Evolutionary conservation across 2,888 invertebrate genomes (phyloP).

Genomic region (Microplitis manilae): DNA sequence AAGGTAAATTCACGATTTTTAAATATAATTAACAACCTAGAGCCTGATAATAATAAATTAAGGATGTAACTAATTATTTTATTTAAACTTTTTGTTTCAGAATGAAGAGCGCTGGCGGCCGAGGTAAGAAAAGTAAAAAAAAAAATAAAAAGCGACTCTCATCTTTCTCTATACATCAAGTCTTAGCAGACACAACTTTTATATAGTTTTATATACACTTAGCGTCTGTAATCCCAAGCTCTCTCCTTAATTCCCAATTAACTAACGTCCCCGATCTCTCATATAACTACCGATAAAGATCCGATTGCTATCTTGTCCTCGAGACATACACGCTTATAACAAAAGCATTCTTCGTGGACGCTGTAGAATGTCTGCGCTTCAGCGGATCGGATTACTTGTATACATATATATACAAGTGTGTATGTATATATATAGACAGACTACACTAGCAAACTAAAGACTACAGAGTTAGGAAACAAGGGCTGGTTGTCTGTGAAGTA

Average conservation of each 20-base stretch:
- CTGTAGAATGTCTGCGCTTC: not conserved
- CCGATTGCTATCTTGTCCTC: slow-evolving; percentile 43
- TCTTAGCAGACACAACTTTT: too few species aligned
- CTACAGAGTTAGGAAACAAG: not conserved
- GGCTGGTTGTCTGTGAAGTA: not conserved
- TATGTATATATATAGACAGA: too few species aligned
- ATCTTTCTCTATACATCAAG: not conserved
- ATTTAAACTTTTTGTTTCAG: slow-evolving; percentile 54
- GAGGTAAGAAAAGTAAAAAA: slow-evolving; percentile 61
- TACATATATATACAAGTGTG: not conserved
- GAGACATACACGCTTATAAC: slow-evolving; percentile 28
- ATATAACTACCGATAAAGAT: slow-evolving; percentile 43
- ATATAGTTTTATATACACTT: not conserved
- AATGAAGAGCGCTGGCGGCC: slow-evolving; percentile 66
- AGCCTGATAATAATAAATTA: too few species aligned
- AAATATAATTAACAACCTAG: not conserved
- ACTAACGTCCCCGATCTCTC: slow-evolving; percentile 38
- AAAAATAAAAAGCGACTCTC: not conserved
- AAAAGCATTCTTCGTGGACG: slow-evolving; percentile 21
- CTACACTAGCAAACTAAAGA: not conserved
- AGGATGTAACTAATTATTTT: too few species aligned
- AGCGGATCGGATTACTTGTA: not conserved
- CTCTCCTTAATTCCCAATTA: slow-evolving; percentile 38
- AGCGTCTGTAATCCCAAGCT: not conserved
- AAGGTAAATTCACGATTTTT: slow-evolving; percentile 72